Conservation (phyloP, 2,797 vertebrate genomes). For the Gephyroberyx darwinii region DNA sequence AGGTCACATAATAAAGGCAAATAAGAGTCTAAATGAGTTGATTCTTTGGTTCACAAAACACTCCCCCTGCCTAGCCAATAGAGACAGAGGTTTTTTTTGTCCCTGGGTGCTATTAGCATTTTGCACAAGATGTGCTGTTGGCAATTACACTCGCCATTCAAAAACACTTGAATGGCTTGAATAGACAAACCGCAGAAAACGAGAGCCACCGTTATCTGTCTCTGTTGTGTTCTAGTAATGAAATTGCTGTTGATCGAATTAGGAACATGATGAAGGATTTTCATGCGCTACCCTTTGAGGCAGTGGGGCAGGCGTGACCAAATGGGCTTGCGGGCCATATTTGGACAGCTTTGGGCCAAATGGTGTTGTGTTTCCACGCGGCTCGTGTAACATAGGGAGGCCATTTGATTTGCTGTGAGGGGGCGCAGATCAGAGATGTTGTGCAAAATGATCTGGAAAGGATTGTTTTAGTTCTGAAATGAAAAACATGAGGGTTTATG, state of each 20-base stretch:
- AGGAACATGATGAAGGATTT: constrained; percentile 36
- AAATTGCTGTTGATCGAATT: constrained; percentile 58
- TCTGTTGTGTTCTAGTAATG: constrained; percentile 46
- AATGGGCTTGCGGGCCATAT: constrained; percentile 61
- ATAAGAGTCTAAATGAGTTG: constrained; percentile 60
- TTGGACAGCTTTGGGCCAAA: constrained; percentile 65
- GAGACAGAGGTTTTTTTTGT: constrained; percentile 43
- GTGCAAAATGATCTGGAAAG: constrained; percentile 53
- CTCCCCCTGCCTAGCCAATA: constrained; percentile 10
- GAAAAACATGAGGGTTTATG: constrained; percentile 39
- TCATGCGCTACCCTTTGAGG: too few species aligned
- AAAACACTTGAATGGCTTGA: constrained; percentile 50
- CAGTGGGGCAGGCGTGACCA: constrained; percentile 53
- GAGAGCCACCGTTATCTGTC: constrained; percentile 19
- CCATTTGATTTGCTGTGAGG: constrained; percentile 29
- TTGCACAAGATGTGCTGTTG: constrained; percentile 48
- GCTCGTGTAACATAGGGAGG: constrained; percentile 51
- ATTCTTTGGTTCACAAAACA: constrained; percentile 51
- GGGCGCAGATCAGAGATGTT: constrained; percentile 53
- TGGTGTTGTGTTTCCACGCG: constrained; percentile 58
- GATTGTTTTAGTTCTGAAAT: constrained; percentile 27
- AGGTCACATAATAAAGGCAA: constrained; percentile 65
- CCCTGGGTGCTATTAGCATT: constrained; percentile 46
- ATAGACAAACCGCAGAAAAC: constrained; percentile 29
- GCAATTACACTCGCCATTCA: constrained; percentile 48